Conservation (phyloP, 2,888 invertebrate species). For the Eulithis prunata region DNA sequence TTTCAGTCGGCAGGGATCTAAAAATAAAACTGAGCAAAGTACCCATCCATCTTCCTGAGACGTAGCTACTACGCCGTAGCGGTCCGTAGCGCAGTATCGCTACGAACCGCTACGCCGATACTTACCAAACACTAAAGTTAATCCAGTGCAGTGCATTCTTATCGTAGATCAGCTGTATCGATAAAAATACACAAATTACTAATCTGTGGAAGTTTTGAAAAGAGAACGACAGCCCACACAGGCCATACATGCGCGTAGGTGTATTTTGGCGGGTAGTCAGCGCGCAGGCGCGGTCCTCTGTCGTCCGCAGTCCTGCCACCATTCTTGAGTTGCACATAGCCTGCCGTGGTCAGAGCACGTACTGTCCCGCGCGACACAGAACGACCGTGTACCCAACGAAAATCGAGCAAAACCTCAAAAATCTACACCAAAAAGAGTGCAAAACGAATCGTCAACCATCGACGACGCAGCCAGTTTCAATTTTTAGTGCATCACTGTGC, state of each 20-base stretch:
- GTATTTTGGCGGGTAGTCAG: constrained; percentile 79
- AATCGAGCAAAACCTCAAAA: constrained; percentile 61
- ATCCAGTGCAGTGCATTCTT: constrained; percentile 34
- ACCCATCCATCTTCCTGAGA: constrained; percentile 27
- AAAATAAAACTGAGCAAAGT: constrained; percentile 31
- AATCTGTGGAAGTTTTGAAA: constrained; percentile 71
- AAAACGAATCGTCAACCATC: constrained; percentile 41
- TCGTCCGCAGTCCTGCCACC: constrained; percentile 81
- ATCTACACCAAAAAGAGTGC: constrained; percentile 51
- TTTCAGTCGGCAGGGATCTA: constrained; percentile 24
- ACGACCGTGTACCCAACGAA: constrained; percentile 67
- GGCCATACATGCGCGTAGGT: constrained; percentile 81
- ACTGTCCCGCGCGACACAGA: constrained; percentile 49
- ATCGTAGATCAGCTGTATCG: constrained; percentile 29
- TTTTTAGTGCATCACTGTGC: constrained; percentile 47
- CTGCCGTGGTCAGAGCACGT: constrained; percentile 51
- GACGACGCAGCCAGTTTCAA: constrained; percentile 44
- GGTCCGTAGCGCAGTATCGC: constrained; percentile 37
- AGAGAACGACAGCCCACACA: constrained; percentile 49
- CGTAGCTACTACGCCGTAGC: constrained; percentile 58
- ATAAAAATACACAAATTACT: constrained; percentile 37
- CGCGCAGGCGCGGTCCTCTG: constrained; percentile 71
- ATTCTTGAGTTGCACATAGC: constrained; percentile 80
- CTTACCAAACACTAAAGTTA: not conserved
- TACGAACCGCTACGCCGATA: constrained; percentile 37